A percentile compares a stretch with the other conserved stretches of the same genome.
Evolutionary conservation across 2,113 vertebrate genomes (phyloP).

Genomic region (Thunnus thynnus): DNA sequence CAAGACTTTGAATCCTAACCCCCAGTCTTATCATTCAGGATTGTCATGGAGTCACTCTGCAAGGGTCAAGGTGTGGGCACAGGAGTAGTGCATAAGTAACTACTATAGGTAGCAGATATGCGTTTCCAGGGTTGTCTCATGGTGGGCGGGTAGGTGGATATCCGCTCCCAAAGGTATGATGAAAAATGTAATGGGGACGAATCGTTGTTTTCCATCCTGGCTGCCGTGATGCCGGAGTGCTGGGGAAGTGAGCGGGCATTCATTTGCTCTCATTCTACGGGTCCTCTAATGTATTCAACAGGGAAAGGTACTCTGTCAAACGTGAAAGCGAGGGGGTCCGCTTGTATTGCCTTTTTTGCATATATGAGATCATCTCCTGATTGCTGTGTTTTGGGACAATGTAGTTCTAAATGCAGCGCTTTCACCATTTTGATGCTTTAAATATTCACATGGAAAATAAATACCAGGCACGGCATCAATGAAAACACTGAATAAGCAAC

Average conservation of each 20-base stretch:
- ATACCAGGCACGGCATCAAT: constrained; percentile 43
- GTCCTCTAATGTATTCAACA: constrained; percentile 78
- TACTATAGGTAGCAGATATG: constrained; percentile 30
- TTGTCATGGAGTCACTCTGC: constrained; percentile 36
- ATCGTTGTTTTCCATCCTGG: constrained; percentile 62
- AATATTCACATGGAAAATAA: constrained; percentile 74
- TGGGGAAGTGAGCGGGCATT: constrained; percentile 73
- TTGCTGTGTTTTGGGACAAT: constrained; percentile 78
- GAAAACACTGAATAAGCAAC: constrained; percentile 38
- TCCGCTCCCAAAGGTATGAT: constrained; percentile 61
- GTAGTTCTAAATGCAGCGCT: constrained; percentile 61
- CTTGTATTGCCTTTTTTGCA: constrained; percentile 70
- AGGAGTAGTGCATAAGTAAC: constrained; percentile 31
- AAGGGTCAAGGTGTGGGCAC: constrained; percentile 45
- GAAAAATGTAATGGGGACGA: constrained; percentile 74
- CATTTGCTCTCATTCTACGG: constrained; percentile 71
- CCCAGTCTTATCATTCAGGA: constrained; percentile 43
- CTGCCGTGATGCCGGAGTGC: constrained; percentile 39
- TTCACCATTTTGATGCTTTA: constrained; percentile 60
- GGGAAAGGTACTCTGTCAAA: constrained; percentile 76
- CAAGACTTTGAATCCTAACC: constrained; percentile 38
- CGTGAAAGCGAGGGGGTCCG: constrained; percentile 56
- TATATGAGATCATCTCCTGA: constrained; percentile 69
- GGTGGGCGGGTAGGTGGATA: constrained; percentile 52
- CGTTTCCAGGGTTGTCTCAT: constrained; percentile 6